Evolutionary conservation across 2,797 vertebrate species (phyloP).

Genomic region (Octomys mimax): DNA sequence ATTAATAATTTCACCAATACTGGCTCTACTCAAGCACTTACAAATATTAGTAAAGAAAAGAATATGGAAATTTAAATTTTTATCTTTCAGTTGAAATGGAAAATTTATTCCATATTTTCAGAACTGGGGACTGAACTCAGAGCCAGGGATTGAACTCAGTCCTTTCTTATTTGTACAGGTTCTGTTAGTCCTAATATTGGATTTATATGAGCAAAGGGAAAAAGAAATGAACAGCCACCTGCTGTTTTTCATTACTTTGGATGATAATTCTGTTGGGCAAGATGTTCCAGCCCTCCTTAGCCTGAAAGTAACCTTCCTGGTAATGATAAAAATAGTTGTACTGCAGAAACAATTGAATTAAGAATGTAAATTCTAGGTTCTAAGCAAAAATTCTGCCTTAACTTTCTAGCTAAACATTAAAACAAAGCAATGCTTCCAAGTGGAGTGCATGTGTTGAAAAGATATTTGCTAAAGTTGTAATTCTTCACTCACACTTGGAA

Average conservation of each 20-base stretch:
- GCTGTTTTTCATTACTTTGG: not conserved
- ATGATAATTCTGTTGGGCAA: not conserved
- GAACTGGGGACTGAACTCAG: not conserved
- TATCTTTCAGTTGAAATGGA: conserved; percentile 19
- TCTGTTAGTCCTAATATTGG: not conserved
- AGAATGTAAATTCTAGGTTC: not conserved
- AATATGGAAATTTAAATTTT: not conserved
- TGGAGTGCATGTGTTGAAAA: conserved; percentile 1
- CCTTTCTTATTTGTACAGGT: not conserved
- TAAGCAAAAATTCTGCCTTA: conserved; percentile 25
- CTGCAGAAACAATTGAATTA: not conserved
- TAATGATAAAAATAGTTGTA: conserved; percentile 1
- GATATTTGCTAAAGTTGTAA: not conserved
- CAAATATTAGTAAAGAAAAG: not conserved
- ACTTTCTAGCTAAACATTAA: conserved; percentile 19
- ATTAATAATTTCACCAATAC: not conserved
- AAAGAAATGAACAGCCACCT: not conserved
- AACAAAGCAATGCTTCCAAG: not conserved
- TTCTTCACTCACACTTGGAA: not conserved
- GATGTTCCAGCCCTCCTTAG: not conserved
- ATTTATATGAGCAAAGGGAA: not conserved
- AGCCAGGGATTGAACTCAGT: too few species aligned
- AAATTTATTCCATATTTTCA: not conserved
- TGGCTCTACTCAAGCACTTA: not conserved
- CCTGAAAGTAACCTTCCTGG: not conserved